These are phyloP conservation scores for Bubo scandiacus DNA, from an alignment of 2,113 vertebrate genomes.

Conservation along the genomic window DNA sequence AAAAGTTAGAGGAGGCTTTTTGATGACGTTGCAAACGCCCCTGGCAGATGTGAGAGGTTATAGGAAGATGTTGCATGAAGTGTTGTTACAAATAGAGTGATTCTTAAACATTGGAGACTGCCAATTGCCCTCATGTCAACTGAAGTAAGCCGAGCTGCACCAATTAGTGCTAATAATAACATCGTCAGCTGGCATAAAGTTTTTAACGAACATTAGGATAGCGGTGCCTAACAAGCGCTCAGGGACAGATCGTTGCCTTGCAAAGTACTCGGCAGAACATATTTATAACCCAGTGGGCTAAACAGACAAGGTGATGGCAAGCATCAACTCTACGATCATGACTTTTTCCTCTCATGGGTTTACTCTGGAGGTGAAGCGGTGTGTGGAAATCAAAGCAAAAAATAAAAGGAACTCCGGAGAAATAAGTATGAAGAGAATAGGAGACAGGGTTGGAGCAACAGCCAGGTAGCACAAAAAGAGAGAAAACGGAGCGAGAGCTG, in stretches of 20 bases:
- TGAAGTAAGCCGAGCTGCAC: not conserved
- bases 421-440: not conserved
- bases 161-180: not conserved
- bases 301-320: not conserved
- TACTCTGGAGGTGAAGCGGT: not conserved
- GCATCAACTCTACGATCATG: not conserved
- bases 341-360: not conserved
- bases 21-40: not conserved
- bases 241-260: not conserved
- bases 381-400: not conserved
- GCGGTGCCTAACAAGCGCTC: not conserved
- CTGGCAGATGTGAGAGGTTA: not conserved
- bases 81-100: not conserved
- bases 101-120: not conserved
- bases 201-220: not conserved
- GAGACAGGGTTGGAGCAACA: not conserved
- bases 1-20: not conserved
- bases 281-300: not conserved
- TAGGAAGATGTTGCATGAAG: not conserved
- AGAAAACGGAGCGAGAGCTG: not conserved
- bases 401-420: not conserved
- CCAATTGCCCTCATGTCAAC: not conserved
- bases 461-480: not conserved
- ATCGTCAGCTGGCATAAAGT: not conserved
- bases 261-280: not conserved